These are phyloP conservation scores for Phenganax stokvisi DNA, from an alignment of 92 coral and sea anemone species.

Conservation along the genomic window DNA sequence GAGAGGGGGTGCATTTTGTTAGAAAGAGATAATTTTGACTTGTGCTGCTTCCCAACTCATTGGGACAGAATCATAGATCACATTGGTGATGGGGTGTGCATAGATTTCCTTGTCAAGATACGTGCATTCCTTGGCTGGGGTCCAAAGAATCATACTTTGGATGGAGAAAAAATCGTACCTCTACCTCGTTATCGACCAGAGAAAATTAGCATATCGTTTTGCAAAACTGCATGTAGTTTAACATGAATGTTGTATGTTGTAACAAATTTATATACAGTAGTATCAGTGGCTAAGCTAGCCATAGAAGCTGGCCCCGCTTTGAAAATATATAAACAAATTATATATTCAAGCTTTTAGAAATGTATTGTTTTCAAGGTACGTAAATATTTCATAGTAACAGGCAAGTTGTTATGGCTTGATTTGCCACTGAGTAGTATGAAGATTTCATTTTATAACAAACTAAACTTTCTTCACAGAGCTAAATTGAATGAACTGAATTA, in stretches of 20 bases:
- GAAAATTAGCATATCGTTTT: background rate
- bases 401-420: too few relatives aligned
- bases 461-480: too few relatives aligned
- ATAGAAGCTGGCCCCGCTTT: too few relatives aligned
- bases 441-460: too few relatives aligned
- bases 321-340: too few relatives aligned
- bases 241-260: background rate
- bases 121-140: background rate
- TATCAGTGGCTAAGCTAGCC: too few relatives aligned
- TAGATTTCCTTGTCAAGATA: constrained; percentile 47
- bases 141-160: constrained; percentile 43
- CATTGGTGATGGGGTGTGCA: background rate
- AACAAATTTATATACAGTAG: too few relatives aligned
- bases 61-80: background rate
- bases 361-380: too few relatives aligned
- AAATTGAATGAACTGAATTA: too few relatives aligned
- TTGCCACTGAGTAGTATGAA: too few relatives aligned
- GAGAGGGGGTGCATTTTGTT: constrained; percentile 19
- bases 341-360: too few relatives aligned
- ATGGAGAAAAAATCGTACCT: constrained; percentile 23
- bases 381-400: too few relatives aligned
- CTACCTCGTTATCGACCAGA: constrained; percentile 43
- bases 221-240: constrained; percentile 47
- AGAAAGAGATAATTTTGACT: constrained; percentile 7
- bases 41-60: constrained; percentile 29